Percentiles rank a stretch among this genome's conserved stretches.
phyloP scores from a whole-genome alignment of 2,888 invertebrate species.

The Gastracanthus pulcherrimus region DNA sequence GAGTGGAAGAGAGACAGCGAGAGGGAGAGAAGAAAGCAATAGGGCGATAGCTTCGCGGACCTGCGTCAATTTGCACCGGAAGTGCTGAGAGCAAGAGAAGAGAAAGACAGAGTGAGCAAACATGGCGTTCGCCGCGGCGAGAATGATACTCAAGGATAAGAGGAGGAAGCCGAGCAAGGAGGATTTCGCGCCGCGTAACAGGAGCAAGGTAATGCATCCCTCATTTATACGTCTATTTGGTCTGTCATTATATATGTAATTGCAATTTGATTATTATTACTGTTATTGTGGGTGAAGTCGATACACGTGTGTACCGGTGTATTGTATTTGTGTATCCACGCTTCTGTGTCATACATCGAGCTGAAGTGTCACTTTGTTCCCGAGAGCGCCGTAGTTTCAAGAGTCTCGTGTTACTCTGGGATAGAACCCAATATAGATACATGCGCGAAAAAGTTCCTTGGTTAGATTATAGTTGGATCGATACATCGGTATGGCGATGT shows the following conservation, averaged over 20 bases:
- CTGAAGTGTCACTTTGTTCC: background rate
- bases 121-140: conserved; percentile 91
- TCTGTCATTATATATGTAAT: background rate
- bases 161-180: conserved; percentile 89
- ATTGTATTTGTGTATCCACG: background rate
- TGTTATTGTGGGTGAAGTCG: background rate
- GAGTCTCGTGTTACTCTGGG: background rate
- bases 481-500: too few species aligned
- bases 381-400: background rate
- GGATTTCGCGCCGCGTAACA: conserved; percentile 86
- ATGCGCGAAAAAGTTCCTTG: background rate
- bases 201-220: conserved; percentile 87
- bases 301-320: background rate
- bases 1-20: background rate
- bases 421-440: background rate
- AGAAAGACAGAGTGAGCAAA: conserved; percentile 69
- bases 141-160: conserved; percentile 91
- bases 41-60: background rate
- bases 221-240: background rate
- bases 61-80: conserved; percentile 12
- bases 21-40: background rate
- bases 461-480: too few species aligned
- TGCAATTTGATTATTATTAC: background rate
- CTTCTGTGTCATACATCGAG: background rate
- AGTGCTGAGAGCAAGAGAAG: too few species aligned